A percentile compares a stretch with the other conserved stretches of the same genome.
Evolutionary conservation across 2,797 vertebrate species (phyloP).

Genomic region (Percopsis omiscomaycus): DNA sequence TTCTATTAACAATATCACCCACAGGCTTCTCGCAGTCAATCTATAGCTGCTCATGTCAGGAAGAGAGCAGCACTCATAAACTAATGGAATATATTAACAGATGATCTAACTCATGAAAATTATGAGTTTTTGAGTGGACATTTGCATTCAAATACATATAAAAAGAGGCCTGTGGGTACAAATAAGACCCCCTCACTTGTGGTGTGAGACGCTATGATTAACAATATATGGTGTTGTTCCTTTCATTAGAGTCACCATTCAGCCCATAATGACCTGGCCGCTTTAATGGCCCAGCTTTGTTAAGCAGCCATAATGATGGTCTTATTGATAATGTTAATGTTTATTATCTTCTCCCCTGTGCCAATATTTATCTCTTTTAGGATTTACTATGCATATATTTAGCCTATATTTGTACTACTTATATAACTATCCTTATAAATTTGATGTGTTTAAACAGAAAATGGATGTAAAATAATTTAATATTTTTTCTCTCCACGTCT

Average conservation of each 20-base stretch:
- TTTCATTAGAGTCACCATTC: conserved; percentile 41
- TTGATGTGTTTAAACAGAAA: too few relatives aligned
- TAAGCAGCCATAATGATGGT: conserved; percentile 56
- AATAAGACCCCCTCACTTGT: conserved; percentile 1
- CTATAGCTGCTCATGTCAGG: too few relatives aligned
- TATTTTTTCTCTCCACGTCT: too few relatives aligned
- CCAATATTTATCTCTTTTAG: not conserved
- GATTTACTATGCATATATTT: too few relatives aligned
- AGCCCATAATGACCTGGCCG: conserved; percentile 45
- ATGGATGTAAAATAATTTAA: too few relatives aligned
- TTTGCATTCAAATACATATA: not conserved
- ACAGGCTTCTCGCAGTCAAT: conserved; percentile 2
- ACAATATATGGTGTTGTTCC: conserved; percentile 33
- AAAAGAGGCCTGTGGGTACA: not conserved
- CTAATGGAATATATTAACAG: too few relatives aligned
- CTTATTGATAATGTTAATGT: conserved; percentile 57
- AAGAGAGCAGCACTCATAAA: too few relatives aligned
- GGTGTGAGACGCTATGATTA: conserved; percentile 39
- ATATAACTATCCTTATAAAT: too few relatives aligned
- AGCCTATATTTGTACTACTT: too few relatives aligned
- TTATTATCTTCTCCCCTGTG: conserved; percentile 34
- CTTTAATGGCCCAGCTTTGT: conserved; percentile 53
- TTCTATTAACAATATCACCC: conserved; percentile 22
- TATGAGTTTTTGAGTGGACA: too few relatives aligned
- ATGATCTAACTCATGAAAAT: too few relatives aligned